phyloP scores from a whole-genome alignment of 2,113 vertebrate species.

The Alaudala cheleensis region DNA sequence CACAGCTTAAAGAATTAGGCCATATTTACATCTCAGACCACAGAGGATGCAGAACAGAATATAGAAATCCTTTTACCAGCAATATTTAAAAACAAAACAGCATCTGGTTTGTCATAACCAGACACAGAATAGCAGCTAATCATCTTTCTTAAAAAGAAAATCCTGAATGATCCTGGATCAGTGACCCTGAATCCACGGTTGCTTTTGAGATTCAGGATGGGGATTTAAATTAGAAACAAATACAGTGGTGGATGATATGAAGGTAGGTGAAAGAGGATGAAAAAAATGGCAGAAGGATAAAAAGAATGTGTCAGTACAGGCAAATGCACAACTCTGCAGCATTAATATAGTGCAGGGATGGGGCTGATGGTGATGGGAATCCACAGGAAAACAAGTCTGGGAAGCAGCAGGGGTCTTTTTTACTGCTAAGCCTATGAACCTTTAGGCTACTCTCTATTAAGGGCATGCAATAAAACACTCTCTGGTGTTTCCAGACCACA shows the following conservation, averaged over 20 bases:
- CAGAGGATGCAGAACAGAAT: neutral
- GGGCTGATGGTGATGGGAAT: neutral
- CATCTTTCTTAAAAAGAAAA: neutral
- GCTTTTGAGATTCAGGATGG: neutral
- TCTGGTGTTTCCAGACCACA: neutral
- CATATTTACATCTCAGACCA: neutral
- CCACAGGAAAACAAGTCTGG: neutral
- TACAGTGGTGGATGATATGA: neutral
- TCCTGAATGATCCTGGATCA: neutral
- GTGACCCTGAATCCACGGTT: neutral
- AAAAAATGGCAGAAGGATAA: neutral
- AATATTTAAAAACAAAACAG: neutral
- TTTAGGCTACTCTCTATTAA: slow-evolving; percentile 31
- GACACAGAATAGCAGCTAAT: neutral
- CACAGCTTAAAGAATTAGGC: neutral
- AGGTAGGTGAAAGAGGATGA: neutral
- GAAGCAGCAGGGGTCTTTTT: neutral
- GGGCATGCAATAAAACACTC: slow-evolving; percentile 16
- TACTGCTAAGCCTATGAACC: neutral
- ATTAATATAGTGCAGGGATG: neutral
- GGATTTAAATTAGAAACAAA: neutral
- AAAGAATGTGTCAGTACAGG: neutral
- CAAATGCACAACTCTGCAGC: neutral
- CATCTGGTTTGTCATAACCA: neutral
- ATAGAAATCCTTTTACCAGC: neutral